Evolutionary conservation across 1,140 invertebrate genomes (phyloP).

Genomic region (Pseudachorutes palmiensis): DNA sequence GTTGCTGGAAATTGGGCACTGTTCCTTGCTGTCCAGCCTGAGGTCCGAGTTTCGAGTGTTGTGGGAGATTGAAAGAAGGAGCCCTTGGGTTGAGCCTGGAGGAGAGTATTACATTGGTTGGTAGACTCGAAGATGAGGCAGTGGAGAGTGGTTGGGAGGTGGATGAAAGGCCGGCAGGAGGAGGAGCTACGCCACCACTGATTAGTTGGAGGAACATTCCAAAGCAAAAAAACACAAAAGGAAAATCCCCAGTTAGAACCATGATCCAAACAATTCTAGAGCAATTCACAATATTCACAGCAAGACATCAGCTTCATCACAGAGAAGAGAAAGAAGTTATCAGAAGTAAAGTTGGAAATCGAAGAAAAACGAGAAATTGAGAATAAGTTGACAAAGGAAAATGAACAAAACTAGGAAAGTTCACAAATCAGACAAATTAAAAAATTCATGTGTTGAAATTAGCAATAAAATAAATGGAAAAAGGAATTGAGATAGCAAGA

Average conservation of each 20-base stretch:
- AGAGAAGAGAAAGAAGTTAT: no score
- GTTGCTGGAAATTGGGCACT: slow-evolving; percentile 16
- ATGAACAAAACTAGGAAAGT: no score
- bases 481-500: no score
- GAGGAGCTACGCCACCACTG: background rate
- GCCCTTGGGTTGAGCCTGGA: slow-evolving; percentile 79
- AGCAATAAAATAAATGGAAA: no score
- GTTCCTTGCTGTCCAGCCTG: slow-evolving; percentile 6
- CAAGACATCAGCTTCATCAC: no score
- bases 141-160: slow-evolving; percentile 16
- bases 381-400: no score
- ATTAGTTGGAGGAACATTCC: background rate
- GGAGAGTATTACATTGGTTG: slow-evolving; percentile 43
- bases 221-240: slow-evolving; percentile 4
- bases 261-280: no score
- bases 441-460: no score
- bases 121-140: slow-evolving; percentile 27
- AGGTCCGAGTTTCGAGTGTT: slow-evolving; percentile 18
- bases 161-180: slow-evolving; percentile 9
- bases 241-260: background rate
- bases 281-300: no score
- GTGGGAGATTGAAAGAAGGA: slow-evolving; percentile 61
- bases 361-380: no score
- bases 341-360: no score
- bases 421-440: no score